phyloP scores from a whole-genome alignment of 1,140 invertebrate species.

The Drosophila watanabei region DNA sequence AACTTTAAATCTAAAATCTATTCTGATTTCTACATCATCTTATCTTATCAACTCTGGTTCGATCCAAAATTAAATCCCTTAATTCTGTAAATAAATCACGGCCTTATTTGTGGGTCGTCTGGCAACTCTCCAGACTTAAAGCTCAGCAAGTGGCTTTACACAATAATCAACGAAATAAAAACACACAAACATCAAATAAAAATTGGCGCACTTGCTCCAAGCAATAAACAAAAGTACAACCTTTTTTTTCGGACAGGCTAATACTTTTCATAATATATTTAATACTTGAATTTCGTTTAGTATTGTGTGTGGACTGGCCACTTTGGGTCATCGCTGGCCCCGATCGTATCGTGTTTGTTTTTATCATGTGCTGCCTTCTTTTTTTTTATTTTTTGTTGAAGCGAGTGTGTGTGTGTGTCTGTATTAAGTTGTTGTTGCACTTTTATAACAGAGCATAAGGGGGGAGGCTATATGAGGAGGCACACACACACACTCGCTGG shows the following conservation, averaged over 20 bases:
- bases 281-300: constrained; percentile 52
- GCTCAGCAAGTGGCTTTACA: constrained; percentile 30
- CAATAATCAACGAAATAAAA: constrained; percentile 18
- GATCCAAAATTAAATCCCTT: neutral
- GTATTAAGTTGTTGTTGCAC: constrained; percentile 75
- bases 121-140: constrained; percentile 46
- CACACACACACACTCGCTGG: constrained; percentile 26
- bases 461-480: constrained; percentile 40
- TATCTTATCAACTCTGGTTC: constrained; percentile 19
- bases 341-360: constrained; percentile 73
- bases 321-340: constrained; percentile 62
- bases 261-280: constrained; percentile 48
- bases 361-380: constrained; percentile 60
- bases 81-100: constrained; percentile 17
- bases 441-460: constrained; percentile 62
- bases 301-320: constrained; percentile 44
- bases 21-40: too few relatives aligned
- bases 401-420: constrained; percentile 12
- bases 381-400: constrained; percentile 14
- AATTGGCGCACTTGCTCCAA: constrained; percentile 58
- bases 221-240: constrained; percentile 11
- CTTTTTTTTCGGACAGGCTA: constrained; percentile 27
- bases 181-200: constrained; percentile 35
- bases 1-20: neutral
- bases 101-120: constrained; percentile 29